phyloP scores from a whole-genome alignment of 2,888 invertebrate genomes.

The Gandaritis pyraliata region DNA sequence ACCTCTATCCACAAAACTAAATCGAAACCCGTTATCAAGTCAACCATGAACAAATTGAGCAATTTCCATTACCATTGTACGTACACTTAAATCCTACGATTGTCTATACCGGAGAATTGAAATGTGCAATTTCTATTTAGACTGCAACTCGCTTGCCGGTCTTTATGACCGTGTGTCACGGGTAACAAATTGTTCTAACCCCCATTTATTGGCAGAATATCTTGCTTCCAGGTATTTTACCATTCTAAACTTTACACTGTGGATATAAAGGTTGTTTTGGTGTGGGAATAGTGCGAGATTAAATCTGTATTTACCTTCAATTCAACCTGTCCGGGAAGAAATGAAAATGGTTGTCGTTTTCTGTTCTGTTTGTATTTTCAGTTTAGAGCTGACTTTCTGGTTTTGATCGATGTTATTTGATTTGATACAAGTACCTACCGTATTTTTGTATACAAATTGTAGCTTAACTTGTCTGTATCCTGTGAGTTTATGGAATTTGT shows the following conservation, averaged over 20 bases:
- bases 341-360: conserved; percentile 44
- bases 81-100: conserved; percentile 15
- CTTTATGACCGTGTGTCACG: conserved; percentile 53
- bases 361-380: conserved; percentile 38
- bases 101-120: conserved; percentile 32
- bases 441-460: too few species aligned
- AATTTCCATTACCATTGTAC: background rate
- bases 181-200: conserved; percentile 64
- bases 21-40: background rate
- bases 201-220: conserved; percentile 62
- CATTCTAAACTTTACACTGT: conserved; percentile 35
- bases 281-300: conserved; percentile 29
- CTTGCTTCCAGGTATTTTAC: conserved; percentile 28
- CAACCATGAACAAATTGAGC: conserved; percentile 6
- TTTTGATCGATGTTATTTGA: conserved; percentile 40
- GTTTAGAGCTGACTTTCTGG: conserved; percentile 41
- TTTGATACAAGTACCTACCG: conserved; percentile 20
- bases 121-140: conserved; percentile 31
- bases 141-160: conserved; percentile 39
- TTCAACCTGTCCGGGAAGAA: conserved; percentile 43
- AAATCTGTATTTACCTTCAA: conserved; percentile 45
- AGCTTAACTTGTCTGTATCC: too few species aligned
- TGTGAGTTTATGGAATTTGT: too few species aligned
- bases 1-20: background rate
- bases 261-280: conserved; percentile 37